Percentiles rank a stretch among this genome's conserved stretches.
Evolutionary conservation across 2,113 vertebrate genomes (phyloP).

Genomic region (Thamnophis sirtalis): DNA sequence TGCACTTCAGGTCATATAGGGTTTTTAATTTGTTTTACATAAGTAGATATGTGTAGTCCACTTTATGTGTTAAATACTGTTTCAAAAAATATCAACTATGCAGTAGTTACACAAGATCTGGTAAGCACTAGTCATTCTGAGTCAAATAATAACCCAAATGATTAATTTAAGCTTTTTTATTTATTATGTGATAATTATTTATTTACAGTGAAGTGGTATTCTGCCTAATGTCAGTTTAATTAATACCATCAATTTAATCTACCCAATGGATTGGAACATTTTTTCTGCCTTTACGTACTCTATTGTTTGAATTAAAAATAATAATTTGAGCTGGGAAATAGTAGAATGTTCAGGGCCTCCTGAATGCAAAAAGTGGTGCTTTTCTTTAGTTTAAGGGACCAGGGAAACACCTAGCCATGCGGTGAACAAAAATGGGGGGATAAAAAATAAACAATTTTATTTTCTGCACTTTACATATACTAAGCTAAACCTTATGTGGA

Average conservation of each 20-base stretch:
- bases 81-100: constrained; percentile 17
- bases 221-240: background rate
- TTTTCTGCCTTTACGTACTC: constrained; percentile 20
- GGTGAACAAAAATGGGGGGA: background rate
- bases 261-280: constrained; percentile 19
- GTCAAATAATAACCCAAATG: constrained; percentile 2
- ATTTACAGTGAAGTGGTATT: constrained; percentile 11
- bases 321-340: constrained; percentile 29
- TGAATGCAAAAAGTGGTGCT: constrained; percentile 35
- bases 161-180: constrained; percentile 26
- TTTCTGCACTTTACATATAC: constrained; percentile 79
- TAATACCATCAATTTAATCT: constrained; percentile 7
- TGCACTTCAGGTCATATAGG: constrained; percentile 32
- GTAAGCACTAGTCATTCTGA: background rate
- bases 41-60: constrained; percentile 28
- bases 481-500: constrained; percentile 62
- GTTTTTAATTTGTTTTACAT: constrained; percentile 19
- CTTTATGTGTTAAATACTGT: background rate
- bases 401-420: background rate
- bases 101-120: background rate
- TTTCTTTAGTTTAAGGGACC: constrained; percentile 29
- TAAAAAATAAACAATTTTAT: constrained; percentile 19
- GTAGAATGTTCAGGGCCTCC: constrained; percentile 37
- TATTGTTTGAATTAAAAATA: constrained; percentile 27
- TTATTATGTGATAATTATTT: constrained; percentile 32